Conservation (phyloP, 2,888 invertebrate genomes). For the Pyrrhia umbra region DNA sequence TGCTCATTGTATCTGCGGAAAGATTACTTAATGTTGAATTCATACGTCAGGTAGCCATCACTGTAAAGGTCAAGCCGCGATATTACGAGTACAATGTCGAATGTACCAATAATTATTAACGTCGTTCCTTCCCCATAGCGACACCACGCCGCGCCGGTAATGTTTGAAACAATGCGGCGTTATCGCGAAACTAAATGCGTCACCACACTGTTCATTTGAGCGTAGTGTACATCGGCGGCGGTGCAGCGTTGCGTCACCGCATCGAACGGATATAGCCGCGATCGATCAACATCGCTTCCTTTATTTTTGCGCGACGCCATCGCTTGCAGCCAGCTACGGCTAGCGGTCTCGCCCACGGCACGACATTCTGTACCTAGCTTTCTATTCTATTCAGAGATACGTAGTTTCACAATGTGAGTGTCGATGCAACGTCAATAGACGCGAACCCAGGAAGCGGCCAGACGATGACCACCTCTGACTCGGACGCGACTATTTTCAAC, state of each 20-base stretch:
- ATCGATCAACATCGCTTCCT: constrained; percentile 78
- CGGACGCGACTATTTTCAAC: constrained; percentile 59
- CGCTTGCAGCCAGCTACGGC: constrained; percentile 53
- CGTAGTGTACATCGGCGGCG: constrained; percentile 54
- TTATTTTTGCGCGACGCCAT: constrained; percentile 75
- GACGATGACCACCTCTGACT: constrained; percentile 49
- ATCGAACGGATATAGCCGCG: constrained; percentile 79
- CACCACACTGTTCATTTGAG: constrained; percentile 59
- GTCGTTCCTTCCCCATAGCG: constrained; percentile 37
- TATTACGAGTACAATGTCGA: constrained; percentile 1
- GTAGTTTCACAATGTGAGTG: constrained; percentile 58
- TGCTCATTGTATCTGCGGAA: constrained; percentile 4
- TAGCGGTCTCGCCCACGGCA: constrained; percentile 62
- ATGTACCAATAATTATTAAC: constrained; percentile 28
- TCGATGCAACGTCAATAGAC: constrained; percentile 52
- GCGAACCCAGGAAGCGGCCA: constrained; percentile 44
- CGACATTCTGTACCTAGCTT: constrained; percentile 64
- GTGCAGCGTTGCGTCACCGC: constrained; percentile 74
- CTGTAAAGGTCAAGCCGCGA: constrained; percentile 17
- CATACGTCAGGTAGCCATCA: constrained; percentile 11
- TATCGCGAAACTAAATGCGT: constrained; percentile 63
- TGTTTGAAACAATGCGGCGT: constrained; percentile 58
- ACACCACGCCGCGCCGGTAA: constrained; percentile 41
- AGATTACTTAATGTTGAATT: constrained; percentile 3
- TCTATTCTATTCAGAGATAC: constrained; percentile 65